phyloP scores from a whole-genome alignment of 2,888 invertebrate species.

The Aleiodes leptofemur region DNA sequence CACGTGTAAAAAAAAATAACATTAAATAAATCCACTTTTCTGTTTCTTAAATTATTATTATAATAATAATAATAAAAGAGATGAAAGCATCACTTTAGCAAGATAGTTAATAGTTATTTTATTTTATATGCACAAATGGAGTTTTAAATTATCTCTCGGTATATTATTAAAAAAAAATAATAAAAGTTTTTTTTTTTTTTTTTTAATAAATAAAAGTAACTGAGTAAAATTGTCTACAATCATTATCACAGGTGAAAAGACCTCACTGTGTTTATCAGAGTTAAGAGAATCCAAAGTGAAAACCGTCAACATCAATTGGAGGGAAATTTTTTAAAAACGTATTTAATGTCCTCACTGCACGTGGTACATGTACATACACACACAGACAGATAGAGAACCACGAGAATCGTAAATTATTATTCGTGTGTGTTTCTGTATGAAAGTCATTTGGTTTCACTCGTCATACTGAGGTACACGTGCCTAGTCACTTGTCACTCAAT shows the following conservation, averaged over 20 bases:
- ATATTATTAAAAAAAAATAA: background rate
- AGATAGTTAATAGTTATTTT: background rate
- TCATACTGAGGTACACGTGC: slow-evolving; percentile 24
- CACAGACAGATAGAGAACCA: too few relatives aligned
- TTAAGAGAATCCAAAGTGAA: slow-evolving; percentile 17
- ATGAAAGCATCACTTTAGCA: background rate
- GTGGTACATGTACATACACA: background rate
- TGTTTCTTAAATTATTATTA: background rate
- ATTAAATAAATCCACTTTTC: background rate
- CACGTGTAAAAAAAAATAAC: slow-evolving; percentile 27
- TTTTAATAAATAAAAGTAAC: background rate
- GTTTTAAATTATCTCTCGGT: slow-evolving; percentile 16
- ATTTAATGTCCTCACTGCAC: background rate
- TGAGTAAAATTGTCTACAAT: slow-evolving; percentile 19
- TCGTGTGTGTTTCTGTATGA: slow-evolving; percentile 12
- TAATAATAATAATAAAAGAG: background rate
- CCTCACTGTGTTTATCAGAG: background rate
- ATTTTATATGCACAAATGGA: slow-evolving; percentile 15
- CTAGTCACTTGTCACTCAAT: slow-evolving; percentile 20
- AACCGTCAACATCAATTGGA: slow-evolving; percentile 33
- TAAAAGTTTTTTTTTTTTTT: too few relatives aligned
- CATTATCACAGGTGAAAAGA: slow-evolving; percentile 24
- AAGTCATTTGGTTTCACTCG: slow-evolving; percentile 32
- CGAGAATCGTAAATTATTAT: slow-evolving; percentile 19
- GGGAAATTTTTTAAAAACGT: slow-evolving; percentile 13